Conservation (phyloP, 2,113 vertebrate genomes). For the Cricetomys ansorgei region DNA sequence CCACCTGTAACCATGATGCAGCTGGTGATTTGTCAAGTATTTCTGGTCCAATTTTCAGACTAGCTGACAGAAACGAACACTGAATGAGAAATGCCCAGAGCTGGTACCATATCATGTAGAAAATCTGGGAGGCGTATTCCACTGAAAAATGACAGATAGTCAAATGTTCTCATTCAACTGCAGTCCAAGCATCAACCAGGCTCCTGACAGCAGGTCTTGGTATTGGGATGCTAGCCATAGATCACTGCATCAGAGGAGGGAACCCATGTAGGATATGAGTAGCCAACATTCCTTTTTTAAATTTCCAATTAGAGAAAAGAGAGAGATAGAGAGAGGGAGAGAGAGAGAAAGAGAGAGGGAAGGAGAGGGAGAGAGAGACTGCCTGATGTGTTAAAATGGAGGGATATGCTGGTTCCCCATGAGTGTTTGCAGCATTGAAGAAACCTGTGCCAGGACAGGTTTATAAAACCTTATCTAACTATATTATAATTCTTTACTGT, state of each 20-base stretch:
- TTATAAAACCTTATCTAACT: neutral
- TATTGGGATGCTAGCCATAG: neutral
- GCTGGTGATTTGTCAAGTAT: conserved; percentile 73
- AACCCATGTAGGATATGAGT: neutral
- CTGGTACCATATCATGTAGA: conserved; percentile 40
- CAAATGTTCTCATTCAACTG: conserved; percentile 67
- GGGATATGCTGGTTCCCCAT: neutral
- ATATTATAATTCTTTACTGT: conserved; percentile 6
- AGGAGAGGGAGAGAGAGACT: neutral
- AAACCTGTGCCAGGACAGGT: neutral
- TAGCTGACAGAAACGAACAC: conserved; percentile 65
- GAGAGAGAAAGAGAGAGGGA: neutral
- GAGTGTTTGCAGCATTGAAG: neutral
- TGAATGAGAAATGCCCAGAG: conserved; percentile 67
- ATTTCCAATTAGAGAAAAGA: neutral
- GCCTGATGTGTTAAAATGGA: neutral
- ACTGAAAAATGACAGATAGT: conserved; percentile 50
- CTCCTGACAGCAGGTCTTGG: neutral
- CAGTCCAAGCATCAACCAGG: conserved; percentile 30
- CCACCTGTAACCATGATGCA: conserved; percentile 62
- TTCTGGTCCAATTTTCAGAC: conserved; percentile 61
- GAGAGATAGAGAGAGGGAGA: neutral
- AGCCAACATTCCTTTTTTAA: neutral
- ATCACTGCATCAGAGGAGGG: neutral
- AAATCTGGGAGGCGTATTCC: neutral